These are phyloP conservation scores for Anniella stebbinsi DNA, from an alignment of 2,797 vertebrate genomes.

Conservation along the genomic window DNA sequence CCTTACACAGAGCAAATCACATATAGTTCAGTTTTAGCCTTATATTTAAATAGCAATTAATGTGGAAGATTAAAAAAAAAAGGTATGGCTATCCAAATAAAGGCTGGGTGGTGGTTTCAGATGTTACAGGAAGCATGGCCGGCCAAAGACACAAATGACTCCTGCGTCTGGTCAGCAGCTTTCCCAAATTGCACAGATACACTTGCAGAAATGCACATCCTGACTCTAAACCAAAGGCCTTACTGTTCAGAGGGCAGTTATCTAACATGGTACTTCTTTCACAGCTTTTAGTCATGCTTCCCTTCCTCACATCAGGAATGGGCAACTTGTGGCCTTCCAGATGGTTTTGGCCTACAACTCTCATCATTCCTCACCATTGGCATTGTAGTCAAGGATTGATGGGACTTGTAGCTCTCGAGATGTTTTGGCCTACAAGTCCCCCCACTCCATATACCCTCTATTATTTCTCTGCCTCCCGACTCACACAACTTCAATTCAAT, in stretches of 20 bases:
- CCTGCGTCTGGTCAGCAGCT: not conserved
- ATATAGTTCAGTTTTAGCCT: not conserved
- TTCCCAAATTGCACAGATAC: not conserved
- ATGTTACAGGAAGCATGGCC: not conserved
- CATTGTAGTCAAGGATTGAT: no score
- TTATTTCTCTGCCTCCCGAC: not conserved
- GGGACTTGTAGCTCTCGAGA: no score
- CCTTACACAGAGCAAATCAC: not conserved
- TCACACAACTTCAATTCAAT: not conserved
- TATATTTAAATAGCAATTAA: not conserved
- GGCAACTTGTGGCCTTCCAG: no score
- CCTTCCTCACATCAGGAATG: not conserved
- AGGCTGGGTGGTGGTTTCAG: not conserved
- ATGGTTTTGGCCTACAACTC: no score
- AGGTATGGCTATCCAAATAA: not conserved
- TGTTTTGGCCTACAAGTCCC: no score
- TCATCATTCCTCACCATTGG: no score
- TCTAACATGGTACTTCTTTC: not conserved
- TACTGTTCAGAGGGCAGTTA: not conserved
- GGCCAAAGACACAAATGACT: not conserved
- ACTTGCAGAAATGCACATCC: not conserved
- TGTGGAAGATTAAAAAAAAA: not conserved
- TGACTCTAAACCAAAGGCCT: not conserved
- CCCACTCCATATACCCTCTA: not conserved
- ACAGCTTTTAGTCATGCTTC: not conserved